A percentile compares a stretch with the other conserved stretches of the same genome.
Conservation (phyloP, 2,113 vertebrate genomes). For the Podilymbus podiceps region DNA sequence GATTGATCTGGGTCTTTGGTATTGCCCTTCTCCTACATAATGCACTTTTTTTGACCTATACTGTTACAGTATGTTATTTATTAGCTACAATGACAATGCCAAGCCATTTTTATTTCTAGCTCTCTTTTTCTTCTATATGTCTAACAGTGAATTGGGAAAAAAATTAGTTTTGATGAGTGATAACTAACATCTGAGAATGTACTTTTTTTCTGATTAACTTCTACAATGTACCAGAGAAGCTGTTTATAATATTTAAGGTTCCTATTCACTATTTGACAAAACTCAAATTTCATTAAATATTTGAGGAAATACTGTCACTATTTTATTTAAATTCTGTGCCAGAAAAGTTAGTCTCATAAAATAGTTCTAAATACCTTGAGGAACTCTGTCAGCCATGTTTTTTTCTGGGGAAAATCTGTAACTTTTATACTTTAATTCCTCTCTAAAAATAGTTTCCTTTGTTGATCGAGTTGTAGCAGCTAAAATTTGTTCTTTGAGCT, state of each 20-base stretch:
- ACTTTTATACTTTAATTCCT: background rate
- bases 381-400: background rate
- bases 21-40: background rate
- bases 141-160: background rate
- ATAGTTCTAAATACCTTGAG: background rate
- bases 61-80: background rate
- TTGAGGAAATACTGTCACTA: background rate
- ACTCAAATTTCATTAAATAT: background rate
- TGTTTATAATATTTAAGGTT: background rate
- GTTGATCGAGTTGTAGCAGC: background rate
- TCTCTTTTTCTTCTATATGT: background rate
- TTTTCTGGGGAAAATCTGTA: background rate
- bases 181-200: background rate
- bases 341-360: background rate
- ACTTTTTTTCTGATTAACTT: background rate
- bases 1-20: background rate
- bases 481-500: background rate
- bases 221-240: background rate
- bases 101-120: background rate
- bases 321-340: background rate
- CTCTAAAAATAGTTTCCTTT: background rate
- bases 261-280: background rate
- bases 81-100: background rate
- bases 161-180: background rate
- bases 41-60: background rate